These are phyloP conservation scores for Acanthosepion lycidas DNA, from an alignment of 2,888 invertebrate genomes.

Conservation along the genomic window DNA sequence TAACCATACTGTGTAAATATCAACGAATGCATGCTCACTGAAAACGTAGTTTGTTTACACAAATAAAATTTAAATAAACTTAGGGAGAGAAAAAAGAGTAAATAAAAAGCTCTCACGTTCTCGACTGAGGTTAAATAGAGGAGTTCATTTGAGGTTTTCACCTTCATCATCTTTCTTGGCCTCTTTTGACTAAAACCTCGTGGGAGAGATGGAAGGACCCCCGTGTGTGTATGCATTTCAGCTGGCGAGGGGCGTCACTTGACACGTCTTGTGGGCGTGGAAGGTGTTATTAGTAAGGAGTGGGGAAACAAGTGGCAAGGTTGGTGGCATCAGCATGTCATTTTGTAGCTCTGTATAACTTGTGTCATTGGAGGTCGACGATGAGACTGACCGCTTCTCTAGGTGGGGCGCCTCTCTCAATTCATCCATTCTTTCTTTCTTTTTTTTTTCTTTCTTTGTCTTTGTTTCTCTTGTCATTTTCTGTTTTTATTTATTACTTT, in stretches of 20 bases:
- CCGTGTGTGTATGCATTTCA: background rate
- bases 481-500: background rate
- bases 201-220: background rate
- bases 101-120: background rate
- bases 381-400: background rate
- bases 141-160: background rate
- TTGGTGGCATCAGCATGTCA: background rate
- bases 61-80: background rate
- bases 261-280: constrained; percentile 33
- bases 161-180: background rate
- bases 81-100: background rate
- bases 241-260: constrained; percentile 14
- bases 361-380: background rate
- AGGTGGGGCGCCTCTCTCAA: background rate
- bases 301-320: background rate
- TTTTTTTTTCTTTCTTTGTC: background rate
- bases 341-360: background rate
- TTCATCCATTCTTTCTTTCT: background rate
- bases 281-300: background rate
- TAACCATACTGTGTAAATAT: background rate
- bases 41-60: background rate
- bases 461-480: background rate
- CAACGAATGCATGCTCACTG: background rate
- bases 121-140: background rate
- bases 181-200: background rate